Evolutionary conservation across 2,797 vertebrate species (phyloP), one percentile per base, ranked within the genome.

Genomic region (Cirrhinus molitorella): DNA sequence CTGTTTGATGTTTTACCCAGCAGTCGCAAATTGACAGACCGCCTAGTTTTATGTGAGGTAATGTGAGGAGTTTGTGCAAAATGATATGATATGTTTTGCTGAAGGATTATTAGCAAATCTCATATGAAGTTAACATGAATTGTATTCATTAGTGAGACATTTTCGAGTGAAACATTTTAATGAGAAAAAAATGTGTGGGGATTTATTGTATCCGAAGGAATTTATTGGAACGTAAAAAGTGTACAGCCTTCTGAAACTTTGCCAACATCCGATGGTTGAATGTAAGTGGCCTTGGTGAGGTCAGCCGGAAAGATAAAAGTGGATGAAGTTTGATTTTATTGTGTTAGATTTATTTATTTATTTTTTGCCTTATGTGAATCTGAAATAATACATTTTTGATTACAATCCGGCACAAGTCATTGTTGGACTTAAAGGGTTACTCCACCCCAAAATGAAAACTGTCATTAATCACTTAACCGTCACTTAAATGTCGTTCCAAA

Each of bases 21-120:
- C 34, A 75, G 61, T 16, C 19, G 8, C 61, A 83, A 31, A 45
- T 19, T 65, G 76, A 68, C 34, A 80, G 28, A 23, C 12, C 13
- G 11, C 40, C 34, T 43, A 83, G 55, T 53, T 65, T 63, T 83
- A 83, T 47, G 63, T 53, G 28, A 37, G 19, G 19, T 37, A 76
- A 57, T 37, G 17, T 10, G 5, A 79, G 1, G 65, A 74, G 21
- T 25, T 34, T 45, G 13, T 28, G 28, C 59, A 31, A 53, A 70
- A 75, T 45, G 0, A 63, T 16, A 9, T 43, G 21, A 34, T 53
- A 31, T 25, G 16, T 13, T n/a, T 23, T 34, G 10, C 3, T 25
- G 16, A 65, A 65, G 7, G 16, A 34, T 21, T 66, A 14, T 73
- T 19, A 34, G 17, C 19, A 53, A 13, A 34, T 53, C 28, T 31